These are phyloP conservation scores for Anoplopoma fimbria DNA, from an alignment of 2,113 vertebrate species.

Conservation along the genomic window DNA sequence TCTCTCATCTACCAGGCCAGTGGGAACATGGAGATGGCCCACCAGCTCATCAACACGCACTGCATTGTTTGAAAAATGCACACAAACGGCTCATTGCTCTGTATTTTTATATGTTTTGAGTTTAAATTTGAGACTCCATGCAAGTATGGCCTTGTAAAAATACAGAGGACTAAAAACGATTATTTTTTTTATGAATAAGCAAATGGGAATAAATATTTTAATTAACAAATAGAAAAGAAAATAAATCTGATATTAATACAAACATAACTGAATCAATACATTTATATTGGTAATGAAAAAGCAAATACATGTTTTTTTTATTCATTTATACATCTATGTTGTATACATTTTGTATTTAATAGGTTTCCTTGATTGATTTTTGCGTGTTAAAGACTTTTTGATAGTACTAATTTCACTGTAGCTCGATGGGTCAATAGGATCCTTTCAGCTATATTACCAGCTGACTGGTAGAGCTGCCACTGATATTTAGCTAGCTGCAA, in stretches of 20 bases:
- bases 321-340: background rate
- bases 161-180: background rate
- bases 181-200: background rate
- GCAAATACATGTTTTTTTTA: background rate
- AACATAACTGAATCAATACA: background rate
- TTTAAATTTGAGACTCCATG: background rate
- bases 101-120: background rate
- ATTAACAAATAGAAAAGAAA: background rate
- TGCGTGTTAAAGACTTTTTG: background rate
- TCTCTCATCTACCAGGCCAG: conserved; percentile 95
- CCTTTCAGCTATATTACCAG: background rate
- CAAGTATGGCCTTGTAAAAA: background rate
- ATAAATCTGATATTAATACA: background rate
- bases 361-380: background rate
- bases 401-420: background rate
- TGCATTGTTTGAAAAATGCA: conserved; percentile 81
- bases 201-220: background rate
- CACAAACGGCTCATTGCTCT: background rate
- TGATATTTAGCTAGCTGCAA: too few relatives aligned
- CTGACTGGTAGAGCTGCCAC: background rate
- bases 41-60: conserved; percentile 86
- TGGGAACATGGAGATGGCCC: conserved; percentile 90
- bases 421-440: background rate
- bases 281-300: background rate
- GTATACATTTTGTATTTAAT: background rate